Conservation (phyloP, 53 echinoderm and acorn worm species). For the Mesocentrotus franciscanus region DNA sequence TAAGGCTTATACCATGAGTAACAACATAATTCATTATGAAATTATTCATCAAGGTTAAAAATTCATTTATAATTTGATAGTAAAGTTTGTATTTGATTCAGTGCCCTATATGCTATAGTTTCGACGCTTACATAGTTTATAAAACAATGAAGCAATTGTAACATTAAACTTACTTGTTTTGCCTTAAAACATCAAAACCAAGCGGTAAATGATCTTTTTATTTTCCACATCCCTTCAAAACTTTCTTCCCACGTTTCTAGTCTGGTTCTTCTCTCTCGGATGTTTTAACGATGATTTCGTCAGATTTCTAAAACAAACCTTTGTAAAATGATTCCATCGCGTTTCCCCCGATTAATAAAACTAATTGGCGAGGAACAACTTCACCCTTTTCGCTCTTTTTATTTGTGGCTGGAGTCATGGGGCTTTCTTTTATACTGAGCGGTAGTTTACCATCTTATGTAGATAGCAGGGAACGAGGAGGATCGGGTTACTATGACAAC, state of each 20-base stretch:
- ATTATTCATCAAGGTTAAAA: too few species aligned
- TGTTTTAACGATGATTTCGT: neutral
- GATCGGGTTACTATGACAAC: slow-evolving; percentile 28
- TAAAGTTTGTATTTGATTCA: too few species aligned
- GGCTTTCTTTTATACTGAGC: neutral
- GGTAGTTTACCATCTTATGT: slow-evolving; percentile 20
- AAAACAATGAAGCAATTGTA: too few species aligned
- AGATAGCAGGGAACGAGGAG: slow-evolving; percentile 16
- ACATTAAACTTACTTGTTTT: too few species aligned
- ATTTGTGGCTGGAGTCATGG: neutral
- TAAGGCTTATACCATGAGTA: neutral
- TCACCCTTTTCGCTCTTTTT: neutral
- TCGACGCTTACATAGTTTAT: too few species aligned
- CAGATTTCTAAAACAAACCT: neutral
- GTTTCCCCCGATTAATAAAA: neutral
- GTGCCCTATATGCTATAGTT: too few species aligned
- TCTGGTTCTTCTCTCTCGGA: neutral
- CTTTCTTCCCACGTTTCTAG: too few species aligned
- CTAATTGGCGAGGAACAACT: neutral
- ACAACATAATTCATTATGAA: neutral
- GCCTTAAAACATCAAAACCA: too few species aligned
- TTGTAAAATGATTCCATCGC: neutral
- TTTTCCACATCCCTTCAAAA: too few species aligned
- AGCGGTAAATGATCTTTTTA: too few species aligned
- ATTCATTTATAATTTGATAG: too few species aligned